These are phyloP conservation scores for Zhengitettix transpicula DNA, from an alignment of 2,888 invertebrate genomes.

Conservation along the genomic window DNA sequence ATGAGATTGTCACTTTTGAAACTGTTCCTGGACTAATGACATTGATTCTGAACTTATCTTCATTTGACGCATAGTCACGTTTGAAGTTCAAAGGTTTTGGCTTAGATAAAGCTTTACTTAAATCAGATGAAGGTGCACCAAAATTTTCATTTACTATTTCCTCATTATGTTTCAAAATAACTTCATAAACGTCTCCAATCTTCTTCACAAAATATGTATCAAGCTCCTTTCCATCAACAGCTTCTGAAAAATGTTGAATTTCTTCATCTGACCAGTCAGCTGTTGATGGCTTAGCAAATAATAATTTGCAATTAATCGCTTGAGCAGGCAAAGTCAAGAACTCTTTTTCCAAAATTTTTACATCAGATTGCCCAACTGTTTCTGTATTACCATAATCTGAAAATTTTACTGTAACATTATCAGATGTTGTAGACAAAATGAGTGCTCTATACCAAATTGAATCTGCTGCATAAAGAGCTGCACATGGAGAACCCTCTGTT, in stretches of 20 bases:
- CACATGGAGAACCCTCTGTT: constrained; percentile 17
- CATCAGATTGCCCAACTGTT: constrained; percentile 9
- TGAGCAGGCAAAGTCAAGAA: constrained; percentile 3
- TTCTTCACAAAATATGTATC: constrained; percentile 20
- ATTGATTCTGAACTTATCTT: constrained; percentile 31
- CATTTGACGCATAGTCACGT: constrained; percentile 27
- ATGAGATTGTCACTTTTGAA: constrained; percentile 45
- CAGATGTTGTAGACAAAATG: constrained; percentile 5
- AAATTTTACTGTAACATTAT: constrained; percentile 13
- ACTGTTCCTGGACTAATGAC: constrained; percentile 33
- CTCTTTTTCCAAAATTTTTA: constrained; percentile 7
- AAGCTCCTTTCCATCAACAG: constrained; percentile 16
- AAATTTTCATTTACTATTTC: constrained; percentile 5
- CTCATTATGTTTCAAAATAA: constrained; percentile 14
- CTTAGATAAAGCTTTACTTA: neutral
- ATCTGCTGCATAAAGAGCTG: constrained; percentile 21
- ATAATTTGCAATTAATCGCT: constrained; percentile 2
- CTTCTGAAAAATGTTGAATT: constrained; percentile 3
- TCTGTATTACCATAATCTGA: constrained; percentile 18
- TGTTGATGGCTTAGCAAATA: neutral
- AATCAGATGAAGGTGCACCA: neutral
- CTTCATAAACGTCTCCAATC: constrained; percentile 18
- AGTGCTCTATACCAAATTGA: constrained; percentile 16
- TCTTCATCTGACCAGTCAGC: constrained; percentile 14
- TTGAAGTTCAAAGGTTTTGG: neutral